phyloP scores from a whole-genome alignment of 1,140 invertebrate genomes.

The Camponotus pennsylvanicus region DNA sequence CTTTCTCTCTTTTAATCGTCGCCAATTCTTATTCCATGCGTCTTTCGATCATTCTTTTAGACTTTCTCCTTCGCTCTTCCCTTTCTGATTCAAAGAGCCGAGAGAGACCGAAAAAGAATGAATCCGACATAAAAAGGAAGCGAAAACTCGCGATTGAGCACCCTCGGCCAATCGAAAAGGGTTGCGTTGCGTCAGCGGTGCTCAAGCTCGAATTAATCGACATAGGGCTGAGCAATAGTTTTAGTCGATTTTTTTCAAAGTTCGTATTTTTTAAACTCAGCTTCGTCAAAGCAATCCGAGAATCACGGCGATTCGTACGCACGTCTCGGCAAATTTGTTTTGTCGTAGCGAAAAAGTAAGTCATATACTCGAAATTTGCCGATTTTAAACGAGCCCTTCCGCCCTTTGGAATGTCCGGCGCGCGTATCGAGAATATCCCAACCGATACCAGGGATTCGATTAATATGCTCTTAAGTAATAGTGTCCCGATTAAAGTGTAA shows the following conservation, averaged over 20 bases:
- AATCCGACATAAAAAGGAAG: constrained; percentile 50
- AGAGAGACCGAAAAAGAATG: constrained; percentile 39
- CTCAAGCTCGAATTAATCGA: constrained; percentile 60
- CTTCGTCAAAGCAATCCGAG: constrained; percentile 1
- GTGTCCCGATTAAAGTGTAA: constrained; percentile 69
- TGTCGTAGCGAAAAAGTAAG: background rate
- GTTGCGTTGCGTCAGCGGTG: constrained; percentile 36
- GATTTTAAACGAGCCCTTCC: constrained; percentile 11
- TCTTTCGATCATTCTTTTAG: background rate
- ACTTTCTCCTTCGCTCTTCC: background rate
- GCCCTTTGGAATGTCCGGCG: constrained; percentile 29
- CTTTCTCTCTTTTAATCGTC: constrained; percentile 18
- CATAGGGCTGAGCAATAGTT: constrained; percentile 54
- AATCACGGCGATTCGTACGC: constrained; percentile 5
- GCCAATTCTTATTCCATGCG: constrained; percentile 9
- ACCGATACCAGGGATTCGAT: constrained; percentile 56
- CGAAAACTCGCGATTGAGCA: constrained; percentile 62
- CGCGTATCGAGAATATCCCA: constrained; percentile 52
- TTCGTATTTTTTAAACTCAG: constrained; percentile 9
- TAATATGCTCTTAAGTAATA: constrained; percentile 58
- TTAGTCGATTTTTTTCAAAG: background rate
- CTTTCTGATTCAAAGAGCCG: background rate
- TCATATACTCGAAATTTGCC: constrained; percentile 3
- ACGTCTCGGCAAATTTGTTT: background rate
- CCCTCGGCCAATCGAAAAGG: constrained; percentile 50